These are phyloP conservation scores for Unio pictorum DNA, from an alignment of 2,888 invertebrate genomes.

Conservation along the genomic window DNA sequence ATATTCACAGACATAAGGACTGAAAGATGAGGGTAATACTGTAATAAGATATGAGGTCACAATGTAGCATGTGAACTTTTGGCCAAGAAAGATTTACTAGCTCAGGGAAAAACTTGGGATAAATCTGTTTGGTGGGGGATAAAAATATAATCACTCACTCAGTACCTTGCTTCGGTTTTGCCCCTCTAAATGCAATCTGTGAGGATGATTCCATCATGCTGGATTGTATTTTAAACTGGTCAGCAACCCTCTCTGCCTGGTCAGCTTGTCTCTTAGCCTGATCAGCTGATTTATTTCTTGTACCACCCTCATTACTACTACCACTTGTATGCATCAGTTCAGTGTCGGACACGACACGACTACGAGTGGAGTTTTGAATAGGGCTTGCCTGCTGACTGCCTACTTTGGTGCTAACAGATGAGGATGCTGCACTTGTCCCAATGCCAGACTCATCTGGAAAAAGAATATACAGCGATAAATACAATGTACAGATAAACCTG, in stretches of 20 bases:
- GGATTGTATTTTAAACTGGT: constrained; percentile 5
- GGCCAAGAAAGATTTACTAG: too few relatives aligned
- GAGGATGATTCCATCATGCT: too few relatives aligned
- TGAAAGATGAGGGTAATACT: too few relatives aligned
- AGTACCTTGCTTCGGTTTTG: too few relatives aligned
- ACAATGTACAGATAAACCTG: too few relatives aligned
- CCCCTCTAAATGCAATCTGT: too few relatives aligned
- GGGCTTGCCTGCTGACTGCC: constrained; percentile 9
- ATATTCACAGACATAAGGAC: too few relatives aligned
- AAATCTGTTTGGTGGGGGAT: too few relatives aligned
- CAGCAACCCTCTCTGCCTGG: constrained; percentile 14
- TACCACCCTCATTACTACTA: constrained; percentile 31
- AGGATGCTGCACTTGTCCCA: constrained; percentile 21
- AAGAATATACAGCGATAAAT: not conserved
- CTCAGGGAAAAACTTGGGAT: too few relatives aligned
- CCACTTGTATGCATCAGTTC: constrained; percentile 28
- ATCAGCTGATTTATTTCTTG: constrained; percentile 30
- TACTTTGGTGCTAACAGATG: constrained; percentile 12
- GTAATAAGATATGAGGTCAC: too few relatives aligned
- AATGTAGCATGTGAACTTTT: too few relatives aligned
- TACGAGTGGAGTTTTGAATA: constrained; percentile 12
- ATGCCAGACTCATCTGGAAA: constrained; percentile 26
- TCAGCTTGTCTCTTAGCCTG: constrained; percentile 16
- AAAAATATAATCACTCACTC: too few relatives aligned
- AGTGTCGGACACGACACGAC: constrained; percentile 29